Evolutionary conservation across 2,113 vertebrate species (phyloP).

Genomic region (Rallus limicola): DNA sequence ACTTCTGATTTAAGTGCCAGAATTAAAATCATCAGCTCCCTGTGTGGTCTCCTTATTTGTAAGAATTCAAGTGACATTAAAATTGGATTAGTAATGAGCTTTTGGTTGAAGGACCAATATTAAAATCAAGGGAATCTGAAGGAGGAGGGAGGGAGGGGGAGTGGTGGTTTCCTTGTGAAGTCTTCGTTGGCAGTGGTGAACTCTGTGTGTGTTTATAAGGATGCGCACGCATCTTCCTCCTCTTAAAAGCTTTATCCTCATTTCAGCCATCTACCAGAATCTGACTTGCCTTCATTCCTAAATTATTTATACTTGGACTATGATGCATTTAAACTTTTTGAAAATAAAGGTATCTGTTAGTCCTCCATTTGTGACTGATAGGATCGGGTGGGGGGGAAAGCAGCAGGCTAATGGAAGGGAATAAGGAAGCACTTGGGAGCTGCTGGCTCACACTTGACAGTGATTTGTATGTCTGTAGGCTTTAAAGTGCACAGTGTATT

Average conservation of each 20-base stretch:
- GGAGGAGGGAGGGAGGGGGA: not conserved
- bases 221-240: not conserved
- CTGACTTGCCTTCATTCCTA: slow-evolving; percentile 40
- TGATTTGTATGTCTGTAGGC: slow-evolving; percentile 68
- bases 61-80: slow-evolving; percentile 50
- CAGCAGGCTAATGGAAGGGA: slow-evolving; percentile 69
- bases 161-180: not conserved
- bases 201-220: not conserved
- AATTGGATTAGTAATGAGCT: slow-evolving; percentile 56
- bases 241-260: slow-evolving; percentile 25
- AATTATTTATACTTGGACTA: slow-evolving; percentile 66
- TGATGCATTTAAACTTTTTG: slow-evolving; percentile 54
- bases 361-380: slow-evolving; percentile 55
- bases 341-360: slow-evolving; percentile 60
- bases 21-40: slow-evolving; percentile 62
- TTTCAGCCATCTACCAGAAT: not conserved
- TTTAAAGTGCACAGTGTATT: slow-evolving; percentile 33
- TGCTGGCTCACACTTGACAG: slow-evolving; percentile 65
- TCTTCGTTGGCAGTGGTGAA: not conserved
- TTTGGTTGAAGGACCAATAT: slow-evolving; percentile 27
- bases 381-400: slow-evolving; percentile 7
- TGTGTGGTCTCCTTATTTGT: slow-evolving; percentile 57
- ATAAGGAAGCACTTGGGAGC: slow-evolving; percentile 56
- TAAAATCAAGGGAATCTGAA: slow-evolving; percentile 33
- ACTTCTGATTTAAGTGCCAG: slow-evolving; percentile 52